Conservation (phyloP, 2,888 invertebrate species). For the Chorisops tibialis region DNA sequence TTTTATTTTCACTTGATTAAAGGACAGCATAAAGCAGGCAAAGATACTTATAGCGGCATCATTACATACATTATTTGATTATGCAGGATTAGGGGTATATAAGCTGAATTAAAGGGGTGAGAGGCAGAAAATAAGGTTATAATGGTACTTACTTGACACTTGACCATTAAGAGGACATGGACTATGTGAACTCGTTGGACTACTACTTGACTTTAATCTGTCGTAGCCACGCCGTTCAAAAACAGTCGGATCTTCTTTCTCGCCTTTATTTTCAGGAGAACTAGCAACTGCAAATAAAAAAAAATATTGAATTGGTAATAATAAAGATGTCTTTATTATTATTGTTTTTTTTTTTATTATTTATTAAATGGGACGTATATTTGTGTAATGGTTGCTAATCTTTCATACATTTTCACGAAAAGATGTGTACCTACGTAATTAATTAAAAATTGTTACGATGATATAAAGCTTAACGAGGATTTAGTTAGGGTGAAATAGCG, state of each 20-base stretch:
- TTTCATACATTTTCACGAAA: too few species aligned
- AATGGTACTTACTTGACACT: slow-evolving; percentile 52
- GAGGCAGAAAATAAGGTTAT: neutral
- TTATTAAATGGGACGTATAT: too few species aligned
- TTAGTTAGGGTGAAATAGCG: too few species aligned
- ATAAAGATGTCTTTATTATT: too few species aligned
- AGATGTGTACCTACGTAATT: too few species aligned
- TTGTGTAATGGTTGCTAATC: too few species aligned
- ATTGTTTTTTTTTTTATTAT: too few species aligned
- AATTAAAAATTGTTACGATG: too few species aligned
- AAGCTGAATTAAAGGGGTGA: neutral
- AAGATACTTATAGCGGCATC: neutral
- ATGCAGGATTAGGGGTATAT: neutral
- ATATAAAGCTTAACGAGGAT: too few species aligned
- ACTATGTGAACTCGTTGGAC: slow-evolving; percentile 39
- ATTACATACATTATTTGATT: neutral
- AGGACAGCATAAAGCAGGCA: too few species aligned
- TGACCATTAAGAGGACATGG: slow-evolving; percentile 51
- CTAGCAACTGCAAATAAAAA: slow-evolving; percentile 71
- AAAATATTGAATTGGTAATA: too few species aligned
- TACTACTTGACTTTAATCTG: slow-evolving; percentile 47
- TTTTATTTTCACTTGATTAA: too few species aligned
- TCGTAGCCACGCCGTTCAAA: slow-evolving; percentile 51
- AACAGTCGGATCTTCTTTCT: slow-evolving; percentile 58
- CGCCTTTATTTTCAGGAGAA: slow-evolving; percentile 67